Evolutionary conservation across 2,113 vertebrate species (phyloP).

Genomic region (Equus przewalskii): DNA sequence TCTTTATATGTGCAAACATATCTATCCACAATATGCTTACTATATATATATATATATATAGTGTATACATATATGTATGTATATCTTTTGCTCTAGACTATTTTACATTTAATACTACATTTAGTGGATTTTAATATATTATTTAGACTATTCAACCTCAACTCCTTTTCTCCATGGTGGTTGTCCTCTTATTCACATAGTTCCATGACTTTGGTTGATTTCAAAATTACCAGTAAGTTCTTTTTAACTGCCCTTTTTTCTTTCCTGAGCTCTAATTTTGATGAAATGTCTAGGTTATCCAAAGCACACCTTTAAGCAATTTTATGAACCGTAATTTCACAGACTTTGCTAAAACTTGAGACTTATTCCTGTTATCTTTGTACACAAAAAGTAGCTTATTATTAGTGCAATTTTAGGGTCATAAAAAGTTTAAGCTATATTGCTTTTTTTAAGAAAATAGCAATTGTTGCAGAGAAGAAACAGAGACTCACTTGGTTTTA

Average conservation of each 20-base stretch:
- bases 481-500: conserved; percentile 7
- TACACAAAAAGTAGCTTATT: background rate
- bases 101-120: background rate
- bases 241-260: background rate
- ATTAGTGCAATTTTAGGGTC: background rate
- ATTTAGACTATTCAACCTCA: background rate
- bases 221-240: conserved; percentile 5
- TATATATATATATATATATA: background rate
- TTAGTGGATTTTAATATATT: background rate
- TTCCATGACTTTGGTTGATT: background rate
- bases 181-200: background rate
- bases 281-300: conserved; percentile 6
- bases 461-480: background rate
- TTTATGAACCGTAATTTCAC: conserved; percentile 6
- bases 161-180: background rate
- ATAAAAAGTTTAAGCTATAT: conserved; percentile 9
- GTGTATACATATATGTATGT: background rate
- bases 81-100: background rate
- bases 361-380: background rate
- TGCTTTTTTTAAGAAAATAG: background rate
- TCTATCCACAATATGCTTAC: background rate
- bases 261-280: background rate
- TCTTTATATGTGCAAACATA: background rate
- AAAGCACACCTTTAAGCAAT: background rate
- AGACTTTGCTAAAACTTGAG: conserved; percentile 32